Conservation (phyloP, 2,797 vertebrate genomes). For the Poecile montanus region DNA sequence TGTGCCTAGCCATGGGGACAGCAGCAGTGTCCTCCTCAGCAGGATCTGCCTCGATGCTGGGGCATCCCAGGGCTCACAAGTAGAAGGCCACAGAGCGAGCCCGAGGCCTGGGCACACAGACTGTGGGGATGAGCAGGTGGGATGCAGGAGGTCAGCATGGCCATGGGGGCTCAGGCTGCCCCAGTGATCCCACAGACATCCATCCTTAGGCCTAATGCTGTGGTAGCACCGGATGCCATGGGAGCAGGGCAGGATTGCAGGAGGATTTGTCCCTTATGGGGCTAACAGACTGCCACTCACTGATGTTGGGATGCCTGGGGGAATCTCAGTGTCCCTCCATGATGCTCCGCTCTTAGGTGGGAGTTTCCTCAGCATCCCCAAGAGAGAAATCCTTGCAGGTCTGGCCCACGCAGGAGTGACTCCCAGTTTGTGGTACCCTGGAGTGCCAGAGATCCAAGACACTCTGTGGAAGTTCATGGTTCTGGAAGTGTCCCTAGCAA, state of each 20-base stretch:
- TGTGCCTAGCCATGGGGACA: accelerated
- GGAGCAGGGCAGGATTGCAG: background rate
- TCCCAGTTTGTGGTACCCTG: background rate
- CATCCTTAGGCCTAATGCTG: accelerated
- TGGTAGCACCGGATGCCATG: accelerated
- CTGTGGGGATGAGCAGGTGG: background rate
- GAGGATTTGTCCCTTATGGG: background rate
- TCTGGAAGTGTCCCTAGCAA: background rate
- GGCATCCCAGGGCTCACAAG: accelerated
- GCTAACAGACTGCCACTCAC: background rate
- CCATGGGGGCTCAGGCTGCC: background rate
- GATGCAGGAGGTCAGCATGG: accelerated
- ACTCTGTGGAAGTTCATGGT: background rate
- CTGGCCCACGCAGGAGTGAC: background rate
- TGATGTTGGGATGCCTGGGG: background rate
- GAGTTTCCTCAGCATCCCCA: background rate
- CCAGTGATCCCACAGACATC: accelerated
- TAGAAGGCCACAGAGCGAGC: background rate
- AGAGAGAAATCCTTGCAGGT: background rate
- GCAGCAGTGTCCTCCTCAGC: background rate
- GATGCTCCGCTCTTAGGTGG: background rate
- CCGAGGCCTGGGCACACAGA: background rate
- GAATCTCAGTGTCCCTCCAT: background rate
- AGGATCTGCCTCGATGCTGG: background rate
- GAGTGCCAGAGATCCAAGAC: background rate